Evolutionary conservation across 2,888 invertebrate species (phyloP).

Genomic region (Dicroscelio sp.): DNA sequence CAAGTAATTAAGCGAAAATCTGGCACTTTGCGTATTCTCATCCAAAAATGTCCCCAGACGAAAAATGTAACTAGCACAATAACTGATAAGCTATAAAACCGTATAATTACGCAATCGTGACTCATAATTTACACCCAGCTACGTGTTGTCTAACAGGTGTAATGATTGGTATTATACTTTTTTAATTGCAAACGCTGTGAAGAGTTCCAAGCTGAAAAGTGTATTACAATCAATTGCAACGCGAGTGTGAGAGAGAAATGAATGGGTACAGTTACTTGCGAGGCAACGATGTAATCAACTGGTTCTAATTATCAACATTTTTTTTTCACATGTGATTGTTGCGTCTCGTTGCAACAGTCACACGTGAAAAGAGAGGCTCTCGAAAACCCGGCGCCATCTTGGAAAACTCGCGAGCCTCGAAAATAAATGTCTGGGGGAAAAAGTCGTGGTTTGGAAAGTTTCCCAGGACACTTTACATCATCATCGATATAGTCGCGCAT

Average conservation of each 20-base stretch:
- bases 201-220: conserved; percentile 32
- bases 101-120: conserved; percentile 28
- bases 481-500: background rate
- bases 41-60: no score
- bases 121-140: conserved; percentile 37
- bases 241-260: conserved; percentile 52
- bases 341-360: background rate
- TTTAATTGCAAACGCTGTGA: conserved; percentile 56
- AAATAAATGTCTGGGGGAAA: no score
- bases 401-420: no score
- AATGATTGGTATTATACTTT: conserved; percentile 50
- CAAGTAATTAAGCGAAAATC: no score
- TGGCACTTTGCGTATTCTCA: no score
- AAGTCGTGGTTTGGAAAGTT: background rate
- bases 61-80: background rate
- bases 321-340: conserved; percentile 53
- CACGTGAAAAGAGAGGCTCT: background rate
- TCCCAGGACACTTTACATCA: conserved; percentile 30
- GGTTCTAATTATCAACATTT: conserved; percentile 52
- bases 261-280: conserved; percentile 55
- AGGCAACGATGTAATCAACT: conserved; percentile 59
- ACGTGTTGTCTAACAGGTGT: conserved; percentile 37
- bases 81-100: no score
- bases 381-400: no score
- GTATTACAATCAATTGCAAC: conserved; percentile 6